Evolutionary conservation across 2,888 invertebrate genomes (phyloP), one percentile per base, ranked within the genome.

Genomic region (Caprella mutica): DNA sequence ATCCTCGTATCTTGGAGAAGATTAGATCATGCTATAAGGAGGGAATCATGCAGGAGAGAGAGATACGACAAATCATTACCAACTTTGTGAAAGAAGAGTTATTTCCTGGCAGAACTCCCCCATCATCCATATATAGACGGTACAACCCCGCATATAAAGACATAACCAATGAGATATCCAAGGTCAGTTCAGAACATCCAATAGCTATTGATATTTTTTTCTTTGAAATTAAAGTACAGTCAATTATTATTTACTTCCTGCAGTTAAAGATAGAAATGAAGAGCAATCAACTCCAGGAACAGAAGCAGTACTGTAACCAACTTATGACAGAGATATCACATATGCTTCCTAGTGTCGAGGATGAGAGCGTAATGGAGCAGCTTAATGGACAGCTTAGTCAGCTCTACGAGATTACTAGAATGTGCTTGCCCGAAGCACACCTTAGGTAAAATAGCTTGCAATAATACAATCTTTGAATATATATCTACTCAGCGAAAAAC

Each of bases 131-230:
- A 48, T 61, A 55, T 35, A 46, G 61, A n/a, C 40, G 61, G 42
- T 61, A 58, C 35, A 61, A 61, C 38, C 61, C 61, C 19, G 58
- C 61, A 29, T 38, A 57, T n/a, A 55, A 57, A 21, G 61, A 61
- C 23, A 61, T 61, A 23, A 55, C 55, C 43, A 61, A 61, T 58
- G 61, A 56, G 24, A 61, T 61, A 53, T 55, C 52, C 29, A 61
- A 61, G 61, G 61, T 61, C 14, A 29, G 52, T 12, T 8, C 12
- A n/a, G n/a, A n/a, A n/a, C n/a, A n/a, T n/a, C n/a, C n/a, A n/a
- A n/a, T n/a, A n/a, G n/a, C n/a, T n/a, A n/a, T n/a, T n/a, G n/a
- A n/a, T n/a, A n/a, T n/a, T n/a, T n/a, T n/a, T n/a, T n/a, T n/a
- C n/a, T n/a, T n/a, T n/a, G n/a, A n/a, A n/a, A n/a, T n/a, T n/a